Percentiles rank a stretch among this genome's conserved stretches.
Evolutionary conservation across 23 tunicate species (phyloP).

Genomic region (Ascidia mentula): DNA sequence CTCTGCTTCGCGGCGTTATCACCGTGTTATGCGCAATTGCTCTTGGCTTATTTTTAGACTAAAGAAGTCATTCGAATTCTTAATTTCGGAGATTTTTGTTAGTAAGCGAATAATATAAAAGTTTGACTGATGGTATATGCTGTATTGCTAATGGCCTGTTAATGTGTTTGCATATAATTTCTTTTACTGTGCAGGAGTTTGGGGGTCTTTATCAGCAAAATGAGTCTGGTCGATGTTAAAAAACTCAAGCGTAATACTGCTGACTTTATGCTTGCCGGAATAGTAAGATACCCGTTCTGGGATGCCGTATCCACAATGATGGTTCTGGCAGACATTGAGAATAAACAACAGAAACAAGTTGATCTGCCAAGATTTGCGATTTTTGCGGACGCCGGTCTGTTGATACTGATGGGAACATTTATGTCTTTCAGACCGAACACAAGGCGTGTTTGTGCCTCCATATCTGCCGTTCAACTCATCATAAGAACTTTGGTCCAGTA

Average conservation of each 20-base stretch:
- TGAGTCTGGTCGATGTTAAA: neutral
- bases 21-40: too few relatives aligned
- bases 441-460: neutral
- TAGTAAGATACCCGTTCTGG: constrained; percentile 27
- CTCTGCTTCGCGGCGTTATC: too few relatives aligned
- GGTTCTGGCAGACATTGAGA: constrained; percentile 22
- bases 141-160: too few relatives aligned
- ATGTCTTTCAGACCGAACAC: constrained; percentile 15
- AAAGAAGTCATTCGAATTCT: too few relatives aligned
- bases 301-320: constrained; percentile 26
- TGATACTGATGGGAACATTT: constrained; percentile 20
- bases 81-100: too few relatives aligned
- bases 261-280: neutral
- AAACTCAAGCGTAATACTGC: neutral
- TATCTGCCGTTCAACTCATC: constrained; percentile 14
- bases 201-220: too few relatives aligned
- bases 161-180: too few relatives aligned
- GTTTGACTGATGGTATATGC: too few relatives aligned
- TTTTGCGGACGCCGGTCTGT: constrained; percentile 8
- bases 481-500: constrained; percentile 8
- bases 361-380: constrained; percentile 4
- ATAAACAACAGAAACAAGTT: neutral
- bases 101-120: too few relatives aligned
- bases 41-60: too few relatives aligned
- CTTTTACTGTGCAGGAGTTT: too few relatives aligned